Conservation (phyloP, 2,797 vertebrate species). For the Xerus rutilus region DNA sequence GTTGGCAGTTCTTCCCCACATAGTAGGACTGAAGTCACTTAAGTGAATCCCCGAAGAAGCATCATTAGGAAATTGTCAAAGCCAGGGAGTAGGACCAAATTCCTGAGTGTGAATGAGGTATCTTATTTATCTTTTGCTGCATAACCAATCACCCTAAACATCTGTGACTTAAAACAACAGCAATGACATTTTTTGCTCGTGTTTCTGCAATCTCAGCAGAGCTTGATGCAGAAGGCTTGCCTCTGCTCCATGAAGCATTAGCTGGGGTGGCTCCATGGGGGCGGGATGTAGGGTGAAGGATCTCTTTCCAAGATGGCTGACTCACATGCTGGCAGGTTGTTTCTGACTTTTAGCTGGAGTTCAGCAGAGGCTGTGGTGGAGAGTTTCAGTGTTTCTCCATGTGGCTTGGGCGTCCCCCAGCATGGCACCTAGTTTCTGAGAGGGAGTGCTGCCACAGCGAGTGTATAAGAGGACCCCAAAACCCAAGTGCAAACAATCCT, state of each 20-base stretch:
- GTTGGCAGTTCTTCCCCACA: background rate
- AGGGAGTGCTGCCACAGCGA: background rate
- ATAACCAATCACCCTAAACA: background rate
- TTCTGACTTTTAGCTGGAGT: background rate
- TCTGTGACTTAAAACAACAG: conserved; percentile 37
- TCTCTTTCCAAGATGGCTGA: conserved; percentile 2
- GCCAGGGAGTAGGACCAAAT: background rate
- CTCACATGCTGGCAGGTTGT: background rate
- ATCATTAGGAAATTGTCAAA: background rate
- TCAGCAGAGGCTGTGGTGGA: background rate
- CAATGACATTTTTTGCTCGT: background rate
- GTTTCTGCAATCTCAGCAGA: conserved; percentile 17
- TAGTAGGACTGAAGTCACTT: background rate
- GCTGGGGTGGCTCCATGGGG: background rate
- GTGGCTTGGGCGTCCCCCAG: background rate
- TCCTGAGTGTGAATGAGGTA: background rate
- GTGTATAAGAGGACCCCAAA: background rate
- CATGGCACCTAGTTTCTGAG: background rate
- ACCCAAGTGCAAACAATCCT: background rate
- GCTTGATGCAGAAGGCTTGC: background rate
- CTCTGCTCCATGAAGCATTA: background rate
- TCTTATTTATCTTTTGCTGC: background rate
- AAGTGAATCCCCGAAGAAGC: conserved; percentile 26
- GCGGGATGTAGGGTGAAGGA: background rate
- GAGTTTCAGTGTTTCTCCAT: background rate